phyloP scores from a whole-genome alignment of 2,888 invertebrate species.

The Lasioglossum oenotherae region DNA sequence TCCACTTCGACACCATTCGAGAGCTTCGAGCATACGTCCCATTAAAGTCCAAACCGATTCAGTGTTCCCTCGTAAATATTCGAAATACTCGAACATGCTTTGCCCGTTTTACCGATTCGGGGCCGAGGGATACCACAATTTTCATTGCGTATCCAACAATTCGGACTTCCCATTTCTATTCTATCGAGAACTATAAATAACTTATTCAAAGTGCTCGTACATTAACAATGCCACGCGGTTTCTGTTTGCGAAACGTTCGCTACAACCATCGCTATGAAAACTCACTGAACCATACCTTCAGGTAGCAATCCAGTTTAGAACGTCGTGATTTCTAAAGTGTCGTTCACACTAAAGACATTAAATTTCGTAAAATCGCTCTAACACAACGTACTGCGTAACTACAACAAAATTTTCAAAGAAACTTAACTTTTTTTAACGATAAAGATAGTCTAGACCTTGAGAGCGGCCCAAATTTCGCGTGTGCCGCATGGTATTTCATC shows the following conservation, averaged over 20 bases:
- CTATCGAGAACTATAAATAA: not conserved
- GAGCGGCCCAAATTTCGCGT: not conserved
- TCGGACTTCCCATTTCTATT: not conserved
- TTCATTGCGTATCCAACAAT: not conserved
- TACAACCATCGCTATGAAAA: not conserved
- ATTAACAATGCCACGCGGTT: not conserved
- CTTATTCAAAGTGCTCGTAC: not conserved
- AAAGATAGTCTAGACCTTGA: no score
- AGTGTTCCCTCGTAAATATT: not conserved
- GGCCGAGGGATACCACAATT: not conserved
- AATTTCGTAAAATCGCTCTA: no score
- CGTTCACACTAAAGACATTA: no score
- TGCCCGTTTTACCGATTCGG: not conserved
- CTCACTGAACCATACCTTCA: not conserved
- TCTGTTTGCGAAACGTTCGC: not conserved
- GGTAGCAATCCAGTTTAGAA: no score
- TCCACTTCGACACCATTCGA: constrained; percentile 8
- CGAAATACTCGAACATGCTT: not conserved
- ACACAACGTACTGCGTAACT: no score
- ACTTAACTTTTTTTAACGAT: not conserved
- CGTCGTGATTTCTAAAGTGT: not conserved
- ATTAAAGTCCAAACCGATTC: not conserved
- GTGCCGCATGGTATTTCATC: not conserved
- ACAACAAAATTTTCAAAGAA: no score
- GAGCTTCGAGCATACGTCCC: not conserved